Evolutionary conservation across 1,140 invertebrate species (phyloP), one percentile per base, ranked within the genome.

Genomic region (Philopotamus ludificatus): DNA sequence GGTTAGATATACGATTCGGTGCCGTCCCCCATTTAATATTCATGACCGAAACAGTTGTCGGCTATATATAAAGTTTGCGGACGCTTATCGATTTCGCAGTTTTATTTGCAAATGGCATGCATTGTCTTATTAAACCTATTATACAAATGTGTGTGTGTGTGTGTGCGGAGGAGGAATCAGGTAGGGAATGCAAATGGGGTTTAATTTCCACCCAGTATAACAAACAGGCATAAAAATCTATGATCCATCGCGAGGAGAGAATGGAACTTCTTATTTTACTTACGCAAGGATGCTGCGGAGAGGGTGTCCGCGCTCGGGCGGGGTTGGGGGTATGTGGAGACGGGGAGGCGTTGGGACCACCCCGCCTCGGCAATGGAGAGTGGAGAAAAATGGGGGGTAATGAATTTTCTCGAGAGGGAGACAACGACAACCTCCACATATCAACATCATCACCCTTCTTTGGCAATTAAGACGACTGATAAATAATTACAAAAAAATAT

Each of bases 181-280:
- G 57, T 60, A 39, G 57, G 49, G 58, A 49, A 60, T 66, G 45
- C 57, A 70, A 65, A 70, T 70, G 65, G 68, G 65, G 57, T 67
- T 67, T 70, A 70, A 70, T 70, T 64, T 21, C 18, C 9, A 20
- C 8, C 16, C 22, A 20, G 49, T 53, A 45, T 50, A 60, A 66
- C 67, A 66, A 70, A 67, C 68, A 67, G 54, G 58, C 68, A 67
- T 70, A 70, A 70, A 70, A 70, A 70, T 70, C 65, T 70, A 70
- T 70, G 68, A 70, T 70, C 68, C 68, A 70, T 70, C 68, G 50
- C 68, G 60, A 58, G 55, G 54, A 65, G 57, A 61, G 55, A 61
- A 58, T 47, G 55, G 41, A 67, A 70, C 68, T 67, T 70, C 68
- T 66, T 67, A 70, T 70, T 70, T 70, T 70, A 66, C 67, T 68